Base-by-base conservation (phyloP, 2,888 invertebrate species). In the Acrobasis consociella region DNA sequence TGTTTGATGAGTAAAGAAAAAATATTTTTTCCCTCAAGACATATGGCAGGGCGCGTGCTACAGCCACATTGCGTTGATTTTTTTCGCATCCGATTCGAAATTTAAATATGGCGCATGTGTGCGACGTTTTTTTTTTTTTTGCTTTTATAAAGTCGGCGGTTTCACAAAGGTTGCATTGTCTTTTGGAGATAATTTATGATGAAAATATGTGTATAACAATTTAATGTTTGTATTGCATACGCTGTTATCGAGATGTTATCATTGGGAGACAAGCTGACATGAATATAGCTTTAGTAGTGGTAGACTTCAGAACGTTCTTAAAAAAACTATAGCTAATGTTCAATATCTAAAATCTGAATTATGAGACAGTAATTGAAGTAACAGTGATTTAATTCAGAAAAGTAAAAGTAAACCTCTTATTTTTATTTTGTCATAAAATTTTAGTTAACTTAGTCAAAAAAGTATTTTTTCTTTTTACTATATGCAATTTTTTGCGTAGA, bases 71-170 rank as follows among this genome's bases (percentile, higher is more conserved):
- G 90, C 90, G 90, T 78, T 71, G 72, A 82, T 87, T 91, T 91
- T 91, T 91, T 91, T 90, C 83, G 87, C 90, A 91, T 91, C 91
- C 91, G 88, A 90, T 89, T 88, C 82, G 82, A 86, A 87, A 87
- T 83, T 88, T 78, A 88, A 91, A 89, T 85, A 87, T 82, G 81
- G 82, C 81, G 83, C 85, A 88, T 85, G 83, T 82, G 89, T 83
- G 78, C 81, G 75, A 79, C 67, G 78, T 80, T 64, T 75, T 77
- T 82, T 78, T 81, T 82, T 81, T 80, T 74, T 72, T 70, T 69
- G 74, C 70, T 74, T 77, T 72, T 72, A 77, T 78, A 79, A 78
- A 79, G 75, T 75, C 70, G 65, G 73, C 78, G 81, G 81, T 39
- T 42, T 10, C 16, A 56, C 56, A 56, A 56, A 56, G 70, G 69